These are phyloP conservation scores for Prolemur simus DNA, from an alignment of 2,113 vertebrate species.

Conservation along the genomic window DNA sequence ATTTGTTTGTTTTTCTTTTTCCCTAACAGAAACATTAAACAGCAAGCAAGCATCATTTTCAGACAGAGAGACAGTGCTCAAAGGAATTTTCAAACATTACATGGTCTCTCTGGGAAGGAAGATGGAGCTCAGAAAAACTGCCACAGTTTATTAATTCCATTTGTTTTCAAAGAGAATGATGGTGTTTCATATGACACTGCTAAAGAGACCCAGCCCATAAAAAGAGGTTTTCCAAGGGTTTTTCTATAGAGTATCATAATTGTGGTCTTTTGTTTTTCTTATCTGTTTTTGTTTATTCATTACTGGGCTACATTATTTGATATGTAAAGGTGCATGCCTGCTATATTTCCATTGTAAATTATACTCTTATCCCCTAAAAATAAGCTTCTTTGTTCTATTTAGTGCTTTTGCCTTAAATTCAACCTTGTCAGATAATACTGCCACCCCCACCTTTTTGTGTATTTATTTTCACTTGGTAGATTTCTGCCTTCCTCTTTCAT, in stretches of 20 bases:
- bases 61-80: not conserved
- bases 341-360: not conserved
- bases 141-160: conserved; percentile 53
- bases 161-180: conserved; percentile 56
- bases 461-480: not conserved
- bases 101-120: conserved; percentile 47
- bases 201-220: not conserved
- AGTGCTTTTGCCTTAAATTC: not conserved
- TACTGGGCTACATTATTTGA: not conserved
- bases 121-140: conserved; percentile 9
- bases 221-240: not conserved
- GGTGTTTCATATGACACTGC: not conserved
- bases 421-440: not conserved
- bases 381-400: not conserved
- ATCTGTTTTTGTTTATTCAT: not conserved
- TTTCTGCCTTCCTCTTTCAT: not conserved
- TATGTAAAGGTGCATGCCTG: not conserved
- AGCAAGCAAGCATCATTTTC: conserved; percentile 36
- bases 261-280: not conserved
- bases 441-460: not conserved
- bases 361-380: not conserved
- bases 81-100: conserved; percentile 45
- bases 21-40: conserved; percentile 37
- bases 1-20: conserved; percentile 51
- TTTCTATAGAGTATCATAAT: not conserved